These are phyloP conservation scores for Eclectus roratus DNA, from an alignment of 2,113 vertebrate species.

Conservation along the genomic window DNA sequence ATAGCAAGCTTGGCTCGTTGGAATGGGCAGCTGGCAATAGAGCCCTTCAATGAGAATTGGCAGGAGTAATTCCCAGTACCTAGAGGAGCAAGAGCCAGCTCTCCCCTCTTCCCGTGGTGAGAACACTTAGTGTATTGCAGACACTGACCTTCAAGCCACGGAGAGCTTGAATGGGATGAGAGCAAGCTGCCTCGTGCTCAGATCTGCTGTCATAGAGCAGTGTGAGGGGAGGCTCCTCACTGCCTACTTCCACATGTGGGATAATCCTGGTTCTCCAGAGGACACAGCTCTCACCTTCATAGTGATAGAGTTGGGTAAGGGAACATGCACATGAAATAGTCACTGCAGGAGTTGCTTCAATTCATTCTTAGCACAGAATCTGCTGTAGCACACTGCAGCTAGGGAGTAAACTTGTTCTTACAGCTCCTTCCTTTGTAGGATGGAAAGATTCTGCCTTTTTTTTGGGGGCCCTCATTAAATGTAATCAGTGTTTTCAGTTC, in stretches of 20 bases:
- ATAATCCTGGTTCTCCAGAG: not conserved
- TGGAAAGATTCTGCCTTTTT: not conserved
- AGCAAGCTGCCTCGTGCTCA: not conserved
- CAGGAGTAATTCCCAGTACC: not conserved
- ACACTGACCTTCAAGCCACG: rapidly evolving
- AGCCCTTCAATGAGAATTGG: not conserved
- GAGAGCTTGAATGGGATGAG: not conserved
- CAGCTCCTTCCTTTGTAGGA: not conserved
- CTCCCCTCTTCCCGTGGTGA: not conserved
- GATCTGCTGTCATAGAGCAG: not conserved
- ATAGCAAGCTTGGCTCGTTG: not conserved
- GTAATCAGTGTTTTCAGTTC: not conserved
- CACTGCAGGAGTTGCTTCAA: not conserved
- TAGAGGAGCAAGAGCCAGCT: not conserved
- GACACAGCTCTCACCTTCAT: not conserved
- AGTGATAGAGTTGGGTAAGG: not conserved
- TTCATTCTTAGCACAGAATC: not conserved
- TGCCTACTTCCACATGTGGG: rapidly evolving
- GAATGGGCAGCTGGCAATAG: not conserved
- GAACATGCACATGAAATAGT: rapidly evolving
- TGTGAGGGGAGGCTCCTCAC: not conserved
- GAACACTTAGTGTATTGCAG: not conserved
- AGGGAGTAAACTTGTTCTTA: not conserved
- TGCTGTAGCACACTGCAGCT: not conserved
- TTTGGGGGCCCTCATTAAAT: not conserved